These are phyloP conservation scores for Pygmarrhopalites habei DNA, from an alignment of 1,140 invertebrate species.

Conservation along the genomic window DNA sequence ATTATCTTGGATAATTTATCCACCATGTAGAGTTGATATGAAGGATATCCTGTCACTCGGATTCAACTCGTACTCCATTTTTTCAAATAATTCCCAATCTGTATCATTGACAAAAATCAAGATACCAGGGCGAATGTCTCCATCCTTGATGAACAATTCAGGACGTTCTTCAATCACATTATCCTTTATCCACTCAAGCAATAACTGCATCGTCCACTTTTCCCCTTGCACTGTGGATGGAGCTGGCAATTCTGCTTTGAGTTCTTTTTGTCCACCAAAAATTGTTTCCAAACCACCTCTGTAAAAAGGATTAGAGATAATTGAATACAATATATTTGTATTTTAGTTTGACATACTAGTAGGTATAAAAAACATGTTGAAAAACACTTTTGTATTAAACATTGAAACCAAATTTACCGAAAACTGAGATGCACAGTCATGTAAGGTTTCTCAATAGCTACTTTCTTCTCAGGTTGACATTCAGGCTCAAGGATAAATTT, in stretches of 20 bases:
- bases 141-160: constrained; percentile 81
- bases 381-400: too few species aligned
- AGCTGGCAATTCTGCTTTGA: background rate
- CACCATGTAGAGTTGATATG: constrained; percentile 66
- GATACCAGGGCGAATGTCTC: constrained; percentile 79
- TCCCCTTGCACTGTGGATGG: background rate
- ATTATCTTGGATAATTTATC: too few species aligned
- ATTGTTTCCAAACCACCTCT: constrained; percentile 11
- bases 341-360: too few species aligned
- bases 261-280: constrained; percentile 10
- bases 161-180: constrained; percentile 76
- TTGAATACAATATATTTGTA: too few species aligned
- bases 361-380: too few species aligned
- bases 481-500: too few species aligned
- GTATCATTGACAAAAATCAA: constrained; percentile 84
- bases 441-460: background rate
- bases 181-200: constrained; percentile 74
- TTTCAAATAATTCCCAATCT: constrained; percentile 84
- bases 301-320: background rate
- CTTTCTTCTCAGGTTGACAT: background rate
- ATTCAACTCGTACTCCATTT: constrained; percentile 55
- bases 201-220: constrained; percentile 57
- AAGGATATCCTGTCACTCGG: constrained; percentile 58
- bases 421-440: constrained; percentile 2
- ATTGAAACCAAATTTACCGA: too few species aligned